Conservation (phyloP, 2,888 invertebrate genomes). For the Heliconius hortense region DNA sequence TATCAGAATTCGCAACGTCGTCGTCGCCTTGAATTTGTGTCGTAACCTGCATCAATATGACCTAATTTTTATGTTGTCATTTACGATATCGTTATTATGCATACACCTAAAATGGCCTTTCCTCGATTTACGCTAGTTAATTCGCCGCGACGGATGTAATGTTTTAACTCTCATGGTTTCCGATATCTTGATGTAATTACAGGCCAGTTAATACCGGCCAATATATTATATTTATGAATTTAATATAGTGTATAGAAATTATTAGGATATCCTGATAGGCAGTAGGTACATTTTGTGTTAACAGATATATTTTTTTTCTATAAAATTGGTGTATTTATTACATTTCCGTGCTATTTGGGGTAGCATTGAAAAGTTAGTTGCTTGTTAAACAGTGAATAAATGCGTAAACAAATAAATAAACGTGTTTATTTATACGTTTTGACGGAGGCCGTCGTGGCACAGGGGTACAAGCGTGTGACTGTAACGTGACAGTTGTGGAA, state of each 20-base stretch:
- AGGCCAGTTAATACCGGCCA: conserved; percentile 22
- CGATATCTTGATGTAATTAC: conserved; percentile 31
- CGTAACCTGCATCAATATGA: conserved; percentile 35
- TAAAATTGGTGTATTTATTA: conserved; percentile 3
- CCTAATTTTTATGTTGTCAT: conserved; percentile 36
- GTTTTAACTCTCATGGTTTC: conserved; percentile 37
- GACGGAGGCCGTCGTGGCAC: too few species aligned
- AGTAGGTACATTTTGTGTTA: conserved; percentile 10
- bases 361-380: neutral
- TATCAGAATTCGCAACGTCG: conserved; percentile 23
- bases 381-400: neutral
- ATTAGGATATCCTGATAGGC: conserved; percentile 30
- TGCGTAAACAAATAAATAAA: neutral
- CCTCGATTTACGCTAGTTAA: conserved; percentile 36
- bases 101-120: conserved; percentile 37
- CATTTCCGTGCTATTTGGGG: neutral
- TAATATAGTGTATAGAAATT: conserved; percentile 31
- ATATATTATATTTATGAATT: conserved; percentile 33
- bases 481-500: too few species aligned
- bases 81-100: conserved; percentile 42
- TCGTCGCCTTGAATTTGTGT: conserved; percentile 32
- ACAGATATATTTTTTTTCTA: conserved; percentile 10
- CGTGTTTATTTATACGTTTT: too few species aligned
- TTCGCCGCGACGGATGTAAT: conserved; percentile 44
- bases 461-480: too few species aligned